Base-by-base conservation (phyloP, 2,888 invertebrate species). In the Caenorhabditis zanzibari region DNA sequence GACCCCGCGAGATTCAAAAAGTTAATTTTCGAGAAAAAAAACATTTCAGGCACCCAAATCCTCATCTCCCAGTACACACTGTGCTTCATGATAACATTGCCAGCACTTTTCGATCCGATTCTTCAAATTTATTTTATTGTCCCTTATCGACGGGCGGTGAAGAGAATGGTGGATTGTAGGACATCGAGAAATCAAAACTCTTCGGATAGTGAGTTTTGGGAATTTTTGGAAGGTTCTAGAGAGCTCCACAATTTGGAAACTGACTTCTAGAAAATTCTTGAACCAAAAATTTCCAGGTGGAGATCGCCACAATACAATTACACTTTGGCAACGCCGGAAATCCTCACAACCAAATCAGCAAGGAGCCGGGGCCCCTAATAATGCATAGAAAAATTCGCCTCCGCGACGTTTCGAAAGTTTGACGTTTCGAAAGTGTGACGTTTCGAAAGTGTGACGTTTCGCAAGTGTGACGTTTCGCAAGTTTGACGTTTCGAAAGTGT, bases 41-140 rank as follows among this genome's bases (percentile, higher is more conserved):
- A 16, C 28, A 38, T 24, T 76, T 49, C 41, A 72, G 79, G 64
- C 22, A 58, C 47, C 16, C 71, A 61, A 64, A 75, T 75, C 3
- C 19, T 38, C 2, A 63, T 81, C 10, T 69, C 81, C 12, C 75
- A 81, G 24, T 75, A 81, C 26, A 69, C 73, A 0, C n/a, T 81
- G n/a, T 61, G 59, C 12, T 38, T 81, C 14, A 61, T 81, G 54
- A 64, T 75, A 1, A 75, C 81, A 9, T 19, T 81, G n/a, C 81
- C 81, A 0, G 81, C 81, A 0, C 9, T 68, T 4, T 26, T 81
- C 26, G 81, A 81, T 38, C 75, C 81, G 0, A 69, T 81, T 64
- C 64, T 81, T 16, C 63, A 63, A 64, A 81, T 81, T 64, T 75
- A 69, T 35, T 81, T 75, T n/a, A 75, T 81, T n/a, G 49, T 75